These are phyloP conservation scores for Elysia crispata DNA, from an alignment of 2,888 invertebrate species.

Conservation along the genomic window DNA sequence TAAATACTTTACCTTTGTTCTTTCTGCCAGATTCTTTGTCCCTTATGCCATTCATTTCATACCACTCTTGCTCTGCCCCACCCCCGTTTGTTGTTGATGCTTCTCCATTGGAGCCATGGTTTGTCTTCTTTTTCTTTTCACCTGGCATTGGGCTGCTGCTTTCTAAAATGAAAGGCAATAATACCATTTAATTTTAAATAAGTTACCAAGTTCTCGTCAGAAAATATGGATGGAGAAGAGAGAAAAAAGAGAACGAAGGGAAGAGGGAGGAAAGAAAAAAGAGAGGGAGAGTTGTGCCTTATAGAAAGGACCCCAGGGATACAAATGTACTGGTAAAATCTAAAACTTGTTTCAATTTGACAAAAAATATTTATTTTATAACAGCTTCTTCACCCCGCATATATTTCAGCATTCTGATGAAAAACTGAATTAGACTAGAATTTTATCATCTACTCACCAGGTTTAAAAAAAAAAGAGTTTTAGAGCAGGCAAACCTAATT, in stretches of 20 bases:
- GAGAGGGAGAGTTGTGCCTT: too few species aligned
- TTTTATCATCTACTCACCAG: too few species aligned
- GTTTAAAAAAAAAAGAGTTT: too few species aligned
- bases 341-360: too few species aligned
- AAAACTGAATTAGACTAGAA: too few species aligned
- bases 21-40: constrained; percentile 59
- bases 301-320: too few species aligned
- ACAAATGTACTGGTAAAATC: too few species aligned
- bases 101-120: constrained; percentile 12
- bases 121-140: constrained; percentile 42
- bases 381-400: too few species aligned
- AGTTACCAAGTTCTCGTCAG: background rate
- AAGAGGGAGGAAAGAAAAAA: background rate
- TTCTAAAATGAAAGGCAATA: background rate
- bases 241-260: background rate
- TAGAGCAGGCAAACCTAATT: too few species aligned
- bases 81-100: constrained; percentile 37
- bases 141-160: constrained; percentile 37
- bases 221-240: constrained; percentile 21
- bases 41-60: constrained; percentile 59
- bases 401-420: too few species aligned
- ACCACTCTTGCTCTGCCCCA: constrained; percentile 45
- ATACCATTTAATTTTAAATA: background rate
- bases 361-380: too few species aligned
- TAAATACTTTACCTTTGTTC: constrained; percentile 52